Conservation (phyloP, 1,140 invertebrate genomes). For the Sarcophaga peregrina region DNA sequence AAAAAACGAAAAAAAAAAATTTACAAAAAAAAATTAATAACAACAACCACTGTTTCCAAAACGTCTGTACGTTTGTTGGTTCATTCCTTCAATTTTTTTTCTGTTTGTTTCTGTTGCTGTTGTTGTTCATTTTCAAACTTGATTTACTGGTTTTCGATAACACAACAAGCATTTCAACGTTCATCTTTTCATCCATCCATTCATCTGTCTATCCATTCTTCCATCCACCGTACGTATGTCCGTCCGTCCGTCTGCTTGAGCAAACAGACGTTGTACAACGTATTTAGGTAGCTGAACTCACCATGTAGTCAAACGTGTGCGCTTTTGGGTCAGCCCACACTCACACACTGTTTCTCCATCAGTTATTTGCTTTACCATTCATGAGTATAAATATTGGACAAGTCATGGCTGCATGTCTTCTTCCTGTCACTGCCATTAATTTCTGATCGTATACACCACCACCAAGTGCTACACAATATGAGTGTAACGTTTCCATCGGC, state of each 20-base stretch:
- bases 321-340: slow-evolving; percentile 24
- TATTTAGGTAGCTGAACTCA: slow-evolving; percentile 1
- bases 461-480: not conserved
- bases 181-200: not conserved
- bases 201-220: not conserved
- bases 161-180: slow-evolving; percentile 6
- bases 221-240: not conserved
- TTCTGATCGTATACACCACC: slow-evolving; percentile 6
- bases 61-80: not conserved
- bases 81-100: not conserved
- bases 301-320: slow-evolving; percentile 2
- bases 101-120: not conserved
- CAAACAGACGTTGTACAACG: not conserved
- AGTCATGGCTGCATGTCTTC: slow-evolving; percentile 25
- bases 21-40: not conserved
- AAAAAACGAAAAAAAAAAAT: not conserved
- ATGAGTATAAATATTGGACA: not conserved
- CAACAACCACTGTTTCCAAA: not conserved
- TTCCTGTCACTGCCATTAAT: slow-evolving; percentile 24
- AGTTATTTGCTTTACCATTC: not conserved
- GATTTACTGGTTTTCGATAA: slow-evolving; percentile 43
- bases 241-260: not conserved
- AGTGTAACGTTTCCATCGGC: not conserved
- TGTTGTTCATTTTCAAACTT: slow-evolving; percentile 25
- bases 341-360: not conserved